phyloP scores from a whole-genome alignment of 2,888 invertebrate genomes.

The Nomada fabriciana region DNA sequence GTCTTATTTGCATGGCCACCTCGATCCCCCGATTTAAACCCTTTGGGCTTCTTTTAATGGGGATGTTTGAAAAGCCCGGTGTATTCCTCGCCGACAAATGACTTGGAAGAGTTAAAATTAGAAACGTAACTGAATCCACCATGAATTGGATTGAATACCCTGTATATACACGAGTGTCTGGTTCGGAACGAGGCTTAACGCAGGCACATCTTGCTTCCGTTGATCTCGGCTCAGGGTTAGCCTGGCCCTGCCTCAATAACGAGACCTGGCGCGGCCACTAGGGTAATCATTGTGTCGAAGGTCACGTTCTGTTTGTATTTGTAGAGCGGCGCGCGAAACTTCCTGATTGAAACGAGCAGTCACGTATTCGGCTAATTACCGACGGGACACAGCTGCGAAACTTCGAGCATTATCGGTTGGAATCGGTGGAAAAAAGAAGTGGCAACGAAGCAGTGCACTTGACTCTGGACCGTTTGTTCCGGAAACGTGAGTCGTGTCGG shows the following conservation, averaged over 20 bases:
- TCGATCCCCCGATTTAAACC: too few relatives aligned
- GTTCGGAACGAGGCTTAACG: constrained; percentile 1
- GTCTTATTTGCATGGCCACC: too few relatives aligned
- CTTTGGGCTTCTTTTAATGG: too few relatives aligned
- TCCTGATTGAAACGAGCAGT: constrained; percentile 13
- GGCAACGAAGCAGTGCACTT: not conserved
- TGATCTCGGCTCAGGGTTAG: constrained; percentile 14
- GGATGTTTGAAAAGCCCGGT: too few relatives aligned
- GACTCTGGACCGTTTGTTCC: not conserved
- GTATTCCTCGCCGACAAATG: too few relatives aligned
- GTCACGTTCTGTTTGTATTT: constrained; percentile 41
- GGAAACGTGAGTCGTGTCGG: not conserved
- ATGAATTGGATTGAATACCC: too few relatives aligned
- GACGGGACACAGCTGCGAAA: not conserved
- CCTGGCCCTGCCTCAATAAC: constrained; percentile 24
- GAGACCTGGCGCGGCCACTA: not conserved
- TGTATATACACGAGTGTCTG: too few relatives aligned
- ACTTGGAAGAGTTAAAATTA: too few relatives aligned
- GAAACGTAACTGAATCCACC: too few relatives aligned
- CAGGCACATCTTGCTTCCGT: constrained; percentile 15
- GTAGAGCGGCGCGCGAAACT: constrained; percentile 27
- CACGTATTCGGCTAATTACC: constrained; percentile 44
- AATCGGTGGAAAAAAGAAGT: constrained; percentile 1
- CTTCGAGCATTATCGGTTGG: not conserved
- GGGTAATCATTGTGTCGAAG: constrained; percentile 19